Evolutionary conservation across 2,113 vertebrate species (phyloP), one percentile per base, ranked within the genome.

Genomic region (Ginglymostoma cirratum): DNA sequence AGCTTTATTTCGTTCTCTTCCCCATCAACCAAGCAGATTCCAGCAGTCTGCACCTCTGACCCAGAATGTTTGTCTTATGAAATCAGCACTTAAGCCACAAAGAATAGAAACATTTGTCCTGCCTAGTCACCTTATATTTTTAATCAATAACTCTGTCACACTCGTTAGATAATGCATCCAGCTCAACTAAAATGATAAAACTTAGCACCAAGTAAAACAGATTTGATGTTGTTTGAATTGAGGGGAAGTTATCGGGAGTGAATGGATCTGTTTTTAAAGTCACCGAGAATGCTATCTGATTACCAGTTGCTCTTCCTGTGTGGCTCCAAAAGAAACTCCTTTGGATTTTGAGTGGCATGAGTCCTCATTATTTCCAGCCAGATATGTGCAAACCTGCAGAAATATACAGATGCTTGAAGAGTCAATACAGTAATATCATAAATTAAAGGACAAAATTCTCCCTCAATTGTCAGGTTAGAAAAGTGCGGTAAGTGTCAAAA

Each of bases 311-410:
- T 94, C 23, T 24, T 24, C 67, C 38, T 94, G 66, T 72, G 52
- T 52, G 69, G 45, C 24, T 72, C 42, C 69, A 52, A 23, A 5
- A 70, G 65, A 95, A 95, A 23, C 38, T 19, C 66, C 66, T 70
- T 70, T 24, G 38, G 45, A 72, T 72, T 95, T 95, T 48, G 12
- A 95, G 27, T 95, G 69, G 93, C 19, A 27, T 94, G 93, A 94
- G 61, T 8, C 66, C 93, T 72, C 65, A 72, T 95, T 23, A 95
- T 48, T 67, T 52, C 45, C 42, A 95, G 72, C 10, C 67, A 95
- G 42, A 93, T 93, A 21, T n/a, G 61, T 42, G 21, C 38, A n/a
- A 66, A 19, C n/a, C 21, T 3, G 61, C 34, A 66, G 24, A 70
- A 21, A 48, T 30, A 34, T 69, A 72, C 12, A 95, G 67, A 45